phyloP scores from a whole-genome alignment of 1,140 invertebrate genomes.

The Neoseiulus cucumeris region DNA sequence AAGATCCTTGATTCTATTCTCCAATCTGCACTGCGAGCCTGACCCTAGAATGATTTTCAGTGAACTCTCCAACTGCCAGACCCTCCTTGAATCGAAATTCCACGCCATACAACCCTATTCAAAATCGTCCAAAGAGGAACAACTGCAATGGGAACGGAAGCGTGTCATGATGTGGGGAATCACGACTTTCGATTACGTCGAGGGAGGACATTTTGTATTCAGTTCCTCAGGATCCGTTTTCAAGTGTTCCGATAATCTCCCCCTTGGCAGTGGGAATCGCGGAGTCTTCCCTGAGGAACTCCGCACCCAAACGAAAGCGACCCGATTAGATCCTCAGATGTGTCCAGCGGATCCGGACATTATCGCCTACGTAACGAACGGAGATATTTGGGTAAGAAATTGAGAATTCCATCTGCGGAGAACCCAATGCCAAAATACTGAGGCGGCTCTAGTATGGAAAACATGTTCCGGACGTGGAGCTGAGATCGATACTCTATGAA shows the following conservation, averaged over 20 bases:
- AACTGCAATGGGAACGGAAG: conserved; percentile 71
- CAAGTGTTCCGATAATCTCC: conserved; percentile 43
- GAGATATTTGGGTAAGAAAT: conserved; percentile 63
- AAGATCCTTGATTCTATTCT: too few species aligned
- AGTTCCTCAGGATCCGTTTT: conserved; percentile 65
- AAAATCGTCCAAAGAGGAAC: conserved; percentile 57
- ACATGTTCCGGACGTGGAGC: too few species aligned
- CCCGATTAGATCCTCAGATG: conserved; percentile 68
- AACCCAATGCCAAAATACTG: too few species aligned
- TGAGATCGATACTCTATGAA: too few species aligned
- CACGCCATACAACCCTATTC: conserved; percentile 36
- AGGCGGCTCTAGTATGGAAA: too few species aligned
- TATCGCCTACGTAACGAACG: conserved; percentile 68
- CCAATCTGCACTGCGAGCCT: too few species aligned
- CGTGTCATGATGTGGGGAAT: conserved; percentile 75
- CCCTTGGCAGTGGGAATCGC: conserved; percentile 15
- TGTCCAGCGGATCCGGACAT: conserved; percentile 67
- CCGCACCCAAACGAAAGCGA: conserved; percentile 31
- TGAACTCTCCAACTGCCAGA: conserved; percentile 40
- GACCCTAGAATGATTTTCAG: too few species aligned
- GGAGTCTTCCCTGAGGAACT: conserved; percentile 22
- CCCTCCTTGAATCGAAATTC: conserved; percentile 48
- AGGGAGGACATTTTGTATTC: conserved; percentile 62
- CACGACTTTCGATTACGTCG: conserved; percentile 71
- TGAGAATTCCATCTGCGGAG: too few species aligned